Base-by-base conservation (phyloP, 2,113 vertebrate species). In the Gambusia holbrooki region DNA sequence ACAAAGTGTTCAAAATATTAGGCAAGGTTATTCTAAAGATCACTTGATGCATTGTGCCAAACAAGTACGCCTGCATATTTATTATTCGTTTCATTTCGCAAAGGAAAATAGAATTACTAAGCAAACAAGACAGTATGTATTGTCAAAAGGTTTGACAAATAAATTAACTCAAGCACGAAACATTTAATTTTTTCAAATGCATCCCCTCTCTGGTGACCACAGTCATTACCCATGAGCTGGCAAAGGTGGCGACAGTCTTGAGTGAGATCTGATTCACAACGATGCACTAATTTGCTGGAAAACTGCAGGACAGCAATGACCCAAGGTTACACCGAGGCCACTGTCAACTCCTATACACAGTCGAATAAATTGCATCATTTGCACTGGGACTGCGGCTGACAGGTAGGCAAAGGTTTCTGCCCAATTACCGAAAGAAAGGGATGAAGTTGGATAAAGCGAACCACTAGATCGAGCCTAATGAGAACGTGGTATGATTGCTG, bases 401-500 rank as follows among this genome's bases (percentile, higher is more conserved):
- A 89, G 84, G 82, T 90, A 70, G 78, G 78, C 68, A 48, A 78
- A 61, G 63, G 22, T 30, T 84, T 84, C 60, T 45, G 74, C 28
- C 88, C 81, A 85, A 91, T 91, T 91, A 92, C 25, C 82, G 37
- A 28, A 30, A 42, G 62, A 80, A 71, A 70, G 42, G 77, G 74
- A 88, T 76, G 81, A 85, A 64, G 78, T 67, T 48, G 76, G 68
- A 76, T 76, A 74, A 81, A 84, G 74, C 37, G 48, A 81, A 62
- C 72, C 78, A 79, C 76, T 69, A 77, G 76, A 86, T 79, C 33
- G 80, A 66, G 66, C 71, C 83, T 91, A 90, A 92, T 86, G 85
- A 88, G 85, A 82, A 85, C 15, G 66, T 75, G 78, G 79, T 72
- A 76, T 84, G 75, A 91, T 82, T 84, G 85, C 78, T 45, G 74